phyloP scores from a whole-genome alignment of 2,888 invertebrate genomes.

The Apamea anceps region DNA sequence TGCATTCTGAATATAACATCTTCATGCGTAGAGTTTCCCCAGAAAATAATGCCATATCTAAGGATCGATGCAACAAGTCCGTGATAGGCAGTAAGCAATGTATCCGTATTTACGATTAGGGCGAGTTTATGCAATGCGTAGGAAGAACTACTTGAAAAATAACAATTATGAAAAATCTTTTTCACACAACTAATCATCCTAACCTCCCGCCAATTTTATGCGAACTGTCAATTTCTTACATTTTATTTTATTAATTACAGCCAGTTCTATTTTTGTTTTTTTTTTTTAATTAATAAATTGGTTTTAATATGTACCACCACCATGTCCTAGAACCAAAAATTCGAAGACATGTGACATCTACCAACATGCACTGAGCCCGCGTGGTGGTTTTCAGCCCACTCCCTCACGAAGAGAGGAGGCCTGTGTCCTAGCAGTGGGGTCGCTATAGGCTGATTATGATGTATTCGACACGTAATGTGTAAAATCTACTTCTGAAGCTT shows the following conservation, averaged over 20 bases:
- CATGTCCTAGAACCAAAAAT: background rate
- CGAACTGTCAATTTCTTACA: background rate
- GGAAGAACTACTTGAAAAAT: too few species aligned
- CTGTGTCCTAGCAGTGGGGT: background rate
- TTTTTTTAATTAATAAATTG: too few species aligned
- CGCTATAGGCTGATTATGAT: background rate
- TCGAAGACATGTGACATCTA: background rate
- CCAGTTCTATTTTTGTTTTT: background rate
- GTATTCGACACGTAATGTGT: background rate
- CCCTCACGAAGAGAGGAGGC: background rate
- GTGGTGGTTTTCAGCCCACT: background rate
- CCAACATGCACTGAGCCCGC: background rate
- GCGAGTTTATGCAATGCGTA: too few species aligned
- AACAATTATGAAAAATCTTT: background rate
- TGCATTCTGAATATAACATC: too few species aligned
- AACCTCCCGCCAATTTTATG: conserved; percentile 5
- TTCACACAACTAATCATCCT: background rate
- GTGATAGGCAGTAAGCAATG: too few species aligned
- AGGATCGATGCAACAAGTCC: too few species aligned
- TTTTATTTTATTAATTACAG: background rate
- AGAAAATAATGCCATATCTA: too few species aligned
- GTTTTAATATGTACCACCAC: background rate
- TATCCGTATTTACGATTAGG: too few species aligned
- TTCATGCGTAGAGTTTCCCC: too few species aligned
- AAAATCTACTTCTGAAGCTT: background rate